Percentiles rank a stretch among this genome's conserved stretches.
Conservation (phyloP, 2,113 vertebrate species). For the Piprites chloris region DNA sequence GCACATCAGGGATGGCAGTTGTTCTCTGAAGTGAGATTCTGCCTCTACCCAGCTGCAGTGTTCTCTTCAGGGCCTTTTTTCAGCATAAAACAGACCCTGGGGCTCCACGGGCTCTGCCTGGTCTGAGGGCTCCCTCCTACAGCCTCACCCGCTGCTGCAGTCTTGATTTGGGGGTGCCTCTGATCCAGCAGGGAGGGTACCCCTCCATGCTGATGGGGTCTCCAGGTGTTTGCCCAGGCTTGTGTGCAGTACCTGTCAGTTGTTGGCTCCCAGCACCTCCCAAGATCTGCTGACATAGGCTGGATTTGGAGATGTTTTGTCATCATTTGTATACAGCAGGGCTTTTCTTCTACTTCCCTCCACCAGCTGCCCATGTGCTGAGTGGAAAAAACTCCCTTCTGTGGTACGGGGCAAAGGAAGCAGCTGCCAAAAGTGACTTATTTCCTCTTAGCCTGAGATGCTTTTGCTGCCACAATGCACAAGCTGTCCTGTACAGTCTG, state of each 20-base stretch:
- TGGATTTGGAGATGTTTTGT: background rate
- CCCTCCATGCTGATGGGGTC: background rate
- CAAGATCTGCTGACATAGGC: conserved; percentile 7
- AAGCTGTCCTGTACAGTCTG: background rate
- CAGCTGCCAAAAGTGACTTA: background rate
- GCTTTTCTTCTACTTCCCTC: conserved; percentile 25
- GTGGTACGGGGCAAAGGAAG: background rate
- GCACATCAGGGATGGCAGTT: background rate
- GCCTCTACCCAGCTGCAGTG: background rate
- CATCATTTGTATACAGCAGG: background rate
- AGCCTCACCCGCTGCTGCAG: background rate
- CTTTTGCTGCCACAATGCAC: background rate
- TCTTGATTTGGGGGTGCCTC: background rate
- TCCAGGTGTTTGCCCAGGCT: background rate
- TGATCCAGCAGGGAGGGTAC: background rate
- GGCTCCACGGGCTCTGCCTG: background rate
- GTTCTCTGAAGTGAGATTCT: background rate
- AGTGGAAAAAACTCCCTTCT: background rate
- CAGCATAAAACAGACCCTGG: background rate
- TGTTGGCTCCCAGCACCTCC: background rate
- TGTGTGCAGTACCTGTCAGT: background rate
- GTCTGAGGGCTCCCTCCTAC: background rate
- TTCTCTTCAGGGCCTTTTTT: background rate
- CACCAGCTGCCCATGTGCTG: background rate
- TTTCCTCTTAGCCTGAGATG: background rate